Percentiles rank a stretch among this genome's conserved stretches.
Conservation (phyloP, 2,113 vertebrate genomes). For the Crotalus viridis region DNA sequence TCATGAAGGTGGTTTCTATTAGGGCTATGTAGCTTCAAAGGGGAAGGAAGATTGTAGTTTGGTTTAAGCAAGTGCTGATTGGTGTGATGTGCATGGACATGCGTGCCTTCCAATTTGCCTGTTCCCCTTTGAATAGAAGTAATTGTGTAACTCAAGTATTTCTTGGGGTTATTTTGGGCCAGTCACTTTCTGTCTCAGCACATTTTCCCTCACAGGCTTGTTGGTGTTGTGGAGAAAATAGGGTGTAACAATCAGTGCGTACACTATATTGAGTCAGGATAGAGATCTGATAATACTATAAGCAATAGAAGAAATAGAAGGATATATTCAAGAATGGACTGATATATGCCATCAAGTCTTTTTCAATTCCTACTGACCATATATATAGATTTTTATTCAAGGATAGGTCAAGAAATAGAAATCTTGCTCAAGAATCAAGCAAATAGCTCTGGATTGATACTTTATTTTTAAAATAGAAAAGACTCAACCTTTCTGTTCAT, state of each 20-base stretch:
- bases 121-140: not conserved
- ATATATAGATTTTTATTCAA: not conserved
- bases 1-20: not conserved
- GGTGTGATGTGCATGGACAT: not conserved
- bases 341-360: not conserved
- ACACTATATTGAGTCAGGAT: not conserved
- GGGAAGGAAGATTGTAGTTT: not conserved
- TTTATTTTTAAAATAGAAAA: not conserved
- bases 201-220: not conserved
- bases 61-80: not conserved
- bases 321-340: not conserved
- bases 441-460: not conserved
- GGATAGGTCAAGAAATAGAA: not conserved
- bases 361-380: not conserved
- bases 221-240: not conserved
- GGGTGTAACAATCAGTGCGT: not conserved
- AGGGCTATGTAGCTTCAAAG: not conserved
- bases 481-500: not conserved
- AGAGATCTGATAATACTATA: not conserved
- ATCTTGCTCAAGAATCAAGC: not conserved
- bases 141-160: not conserved
- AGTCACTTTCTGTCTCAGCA: not conserved
- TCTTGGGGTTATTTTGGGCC: not conserved
- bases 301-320: not conserved
- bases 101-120: not conserved